These are phyloP conservation scores for Perca schrenkii DNA, from an alignment of 2,113 vertebrate species.

Conservation along the genomic window DNA sequence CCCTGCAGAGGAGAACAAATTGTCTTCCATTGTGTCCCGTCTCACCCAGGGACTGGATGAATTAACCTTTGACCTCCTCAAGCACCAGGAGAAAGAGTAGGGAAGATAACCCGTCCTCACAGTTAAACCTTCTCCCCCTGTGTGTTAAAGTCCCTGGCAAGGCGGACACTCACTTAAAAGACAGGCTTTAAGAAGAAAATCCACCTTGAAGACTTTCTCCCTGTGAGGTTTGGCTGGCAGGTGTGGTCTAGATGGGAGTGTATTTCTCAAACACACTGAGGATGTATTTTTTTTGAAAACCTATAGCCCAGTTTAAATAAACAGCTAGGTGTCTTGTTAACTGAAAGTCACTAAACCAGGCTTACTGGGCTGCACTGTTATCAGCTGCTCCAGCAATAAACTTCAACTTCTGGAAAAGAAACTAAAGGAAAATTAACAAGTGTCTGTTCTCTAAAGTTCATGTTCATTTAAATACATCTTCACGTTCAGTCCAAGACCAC, in stretches of 20 bases:
- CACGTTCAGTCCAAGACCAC: not conserved
- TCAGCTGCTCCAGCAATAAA: too few species aligned
- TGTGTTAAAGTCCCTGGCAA: slow-evolving; percentile 24
- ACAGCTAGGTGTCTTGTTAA: too few species aligned
- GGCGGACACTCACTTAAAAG: slow-evolving; percentile 15
- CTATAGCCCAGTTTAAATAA: too few species aligned
- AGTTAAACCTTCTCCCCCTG: slow-evolving; percentile 17
- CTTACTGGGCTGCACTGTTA: too few species aligned
- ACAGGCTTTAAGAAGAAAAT: slow-evolving; percentile 25
- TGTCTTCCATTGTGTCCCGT: slow-evolving; percentile 61
- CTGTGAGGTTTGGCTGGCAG: slow-evolving; percentile 27
- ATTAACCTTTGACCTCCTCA: slow-evolving; percentile 71
- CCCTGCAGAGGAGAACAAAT: slow-evolving; percentile 66
- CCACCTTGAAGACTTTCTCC: slow-evolving; percentile 2
- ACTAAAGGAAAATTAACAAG: too few species aligned
- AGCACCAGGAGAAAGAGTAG: slow-evolving; percentile 51
- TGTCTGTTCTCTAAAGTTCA: not conserved
- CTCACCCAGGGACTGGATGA: slow-evolving; percentile 58
- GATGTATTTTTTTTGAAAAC: not conserved
- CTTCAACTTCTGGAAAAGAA: too few species aligned
- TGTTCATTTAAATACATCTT: not conserved
- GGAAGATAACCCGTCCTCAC: slow-evolving; percentile 53
- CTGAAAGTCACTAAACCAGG: too few species aligned
- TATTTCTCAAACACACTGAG: slow-evolving; percentile 1
- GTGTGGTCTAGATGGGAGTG: not conserved